These are phyloP conservation scores for Ochropacha duplaris DNA, from an alignment of 2,888 invertebrate genomes.

Conservation along the genomic window DNA sequence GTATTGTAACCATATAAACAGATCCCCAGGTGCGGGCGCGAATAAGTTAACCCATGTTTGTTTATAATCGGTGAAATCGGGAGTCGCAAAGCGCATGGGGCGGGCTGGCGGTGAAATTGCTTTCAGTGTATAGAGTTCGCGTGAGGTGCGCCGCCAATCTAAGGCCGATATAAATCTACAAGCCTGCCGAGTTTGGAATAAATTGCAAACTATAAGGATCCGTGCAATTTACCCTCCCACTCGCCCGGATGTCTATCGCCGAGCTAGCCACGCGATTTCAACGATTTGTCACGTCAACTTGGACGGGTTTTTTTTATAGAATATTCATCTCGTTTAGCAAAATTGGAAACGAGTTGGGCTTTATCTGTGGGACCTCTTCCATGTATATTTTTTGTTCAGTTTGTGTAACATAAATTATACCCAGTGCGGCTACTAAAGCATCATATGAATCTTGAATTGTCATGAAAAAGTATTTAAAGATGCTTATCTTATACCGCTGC, in stretches of 20 bases:
- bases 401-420: not conserved
- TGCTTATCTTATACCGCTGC: too few species aligned
- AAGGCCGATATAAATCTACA: slow-evolving; percentile 74
- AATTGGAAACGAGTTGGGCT: not conserved
- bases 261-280: slow-evolving; percentile 45
- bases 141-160: slow-evolving; percentile 68
- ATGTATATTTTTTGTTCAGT: not conserved
- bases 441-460: too few species aligned
- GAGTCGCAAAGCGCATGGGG: slow-evolving; percentile 47
- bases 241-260: slow-evolving; percentile 32
- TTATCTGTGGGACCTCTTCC: not conserved
- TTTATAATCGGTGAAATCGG: slow-evolving; percentile 41
- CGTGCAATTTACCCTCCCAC: slow-evolving; percentile 53
- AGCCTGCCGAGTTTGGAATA: slow-evolving; percentile 68
- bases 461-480: too few species aligned
- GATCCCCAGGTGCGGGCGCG: slow-evolving; percentile 38
- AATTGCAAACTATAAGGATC: slow-evolving; percentile 71
- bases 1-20: slow-evolving; percentile 44
- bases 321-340: not conserved
- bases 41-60: slow-evolving; percentile 40
- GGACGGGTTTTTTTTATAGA: slow-evolving; percentile 38
- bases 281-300: slow-evolving; percentile 66
- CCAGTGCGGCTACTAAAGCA: too few species aligned
- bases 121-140: slow-evolving; percentile 61
- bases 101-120: slow-evolving; percentile 65